Evolutionary conservation across 2,113 vertebrate genomes (phyloP), one percentile per base, ranked within the genome.

Genomic region (Neofelis nebulosa): DNA sequence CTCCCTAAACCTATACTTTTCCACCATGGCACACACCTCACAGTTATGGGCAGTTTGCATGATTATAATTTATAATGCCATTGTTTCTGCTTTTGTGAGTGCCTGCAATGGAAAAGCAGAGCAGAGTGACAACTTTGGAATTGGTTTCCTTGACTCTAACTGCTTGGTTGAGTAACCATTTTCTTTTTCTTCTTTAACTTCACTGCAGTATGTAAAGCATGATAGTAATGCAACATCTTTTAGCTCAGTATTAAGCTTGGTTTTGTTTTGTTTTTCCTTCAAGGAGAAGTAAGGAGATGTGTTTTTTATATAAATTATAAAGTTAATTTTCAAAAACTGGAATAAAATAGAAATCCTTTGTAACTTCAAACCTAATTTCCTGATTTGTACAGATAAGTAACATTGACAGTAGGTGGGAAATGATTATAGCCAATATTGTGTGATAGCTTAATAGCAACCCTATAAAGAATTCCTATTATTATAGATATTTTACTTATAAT

Each of bases 161-260:
- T 29, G 36, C 27, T 52, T 36, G 15, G 41, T 36, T 81, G 27
- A 33, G 10, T 15, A 15, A 3, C 68, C 1, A 5, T 14, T 65
- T 29, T 6, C 29, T 57, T 50, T n/a, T 13, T 66, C 55, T 27
- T 8, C 55, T 73, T 14, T 9, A 15, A 45, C 29, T 23, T n/a
- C 38, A 27, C 10, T 33, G 9, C 12, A 19, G 52, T 14, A 21
- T 18, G 1, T 33, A 41, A 65, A 52, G 45, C 5, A 21, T 27
- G 33, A 27, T 1, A 15, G 33, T 36, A 55, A 65, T 14, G 0
- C 2, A n/a, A 27, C 3, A 5, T 14, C 10, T 12, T 8, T 5
- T 16, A 61, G 15, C 57, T 91, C 4, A 45, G 14, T 14, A 41
- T 36, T 45, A 52, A 71, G 11, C 45, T 65, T 45, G 12, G 1